Base-by-base conservation (phyloP, 2,113 vertebrate genomes). In the Labrus mixtus region DNA sequence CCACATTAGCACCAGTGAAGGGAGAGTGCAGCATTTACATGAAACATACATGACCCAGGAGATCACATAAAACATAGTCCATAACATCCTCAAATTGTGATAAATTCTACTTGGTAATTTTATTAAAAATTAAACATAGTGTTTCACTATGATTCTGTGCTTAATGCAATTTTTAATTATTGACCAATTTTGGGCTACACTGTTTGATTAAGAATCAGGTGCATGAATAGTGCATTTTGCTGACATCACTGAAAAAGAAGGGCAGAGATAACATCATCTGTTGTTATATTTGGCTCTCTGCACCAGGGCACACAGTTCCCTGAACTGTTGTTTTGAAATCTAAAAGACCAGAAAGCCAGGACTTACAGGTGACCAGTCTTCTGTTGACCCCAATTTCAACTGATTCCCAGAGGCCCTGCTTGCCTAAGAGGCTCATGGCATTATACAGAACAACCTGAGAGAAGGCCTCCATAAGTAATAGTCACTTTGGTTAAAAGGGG, bases 321-420 rank as follows among this genome's bases (percentile, higher is more conserved):
- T 65, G 57, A 78, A 79, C 86, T 50, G 25, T 0, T 58, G 59
- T 73, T 76, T 78, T 76, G 53, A 78, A 68, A 48, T 48, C 15
- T 48, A 48, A 71, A 2, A 75, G 29, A 12, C 7, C 53, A 55
- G 29, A 45, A 48, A 81, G 75, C 77, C 0, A 7, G 22, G 50
- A 63, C 23, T 39, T 10, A 2, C 9, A 61, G 48, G 15, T 65
- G 53, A 19, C 2, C 59, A 60, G n/a, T 63, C 29, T 50, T 45
- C 50, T 19, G 5, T 54, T 87, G 77, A 85, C 70, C 61, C 25
- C 1, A 20, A 10, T 85, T 66, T 73, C 1, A 83, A 80, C 33
- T 20, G 8, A 45, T 64, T 70, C 50, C 61, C 22, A 0, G 10
- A 17, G 73, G 58, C 15, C 73, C 57, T 73, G 48, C 63, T 73